Percentiles rank a stretch among this genome's conserved stretches.
phyloP scores from a whole-genome alignment of 2,797 vertebrate genomes.

The Falco naumanni region DNA sequence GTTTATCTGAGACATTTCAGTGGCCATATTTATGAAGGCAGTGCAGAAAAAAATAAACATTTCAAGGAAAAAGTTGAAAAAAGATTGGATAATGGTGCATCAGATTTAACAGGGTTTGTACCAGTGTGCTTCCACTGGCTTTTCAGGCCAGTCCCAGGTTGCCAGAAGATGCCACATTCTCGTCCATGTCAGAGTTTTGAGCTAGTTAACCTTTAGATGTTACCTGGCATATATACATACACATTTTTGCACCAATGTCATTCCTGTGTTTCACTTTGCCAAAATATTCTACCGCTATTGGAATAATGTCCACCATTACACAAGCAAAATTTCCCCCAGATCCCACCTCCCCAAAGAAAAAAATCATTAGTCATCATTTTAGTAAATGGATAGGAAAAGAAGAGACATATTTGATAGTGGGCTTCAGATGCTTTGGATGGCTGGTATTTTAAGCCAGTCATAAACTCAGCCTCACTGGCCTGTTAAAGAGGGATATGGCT shows the following conservation, averaged over 20 bases:
- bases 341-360: not conserved
- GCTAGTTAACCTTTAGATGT: not conserved
- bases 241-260: not conserved
- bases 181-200: not conserved
- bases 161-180: not conserved
- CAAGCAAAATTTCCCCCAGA: not conserved
- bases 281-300: not conserved
- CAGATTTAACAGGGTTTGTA: not conserved
- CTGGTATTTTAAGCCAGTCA: conserved; percentile 31
- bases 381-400: not conserved
- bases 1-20: not conserved
- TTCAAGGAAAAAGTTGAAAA: not conserved
- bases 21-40: not conserved
- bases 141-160: not conserved
- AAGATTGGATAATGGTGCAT: not conserved
- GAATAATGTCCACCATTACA: not conserved
- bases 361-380: not conserved
- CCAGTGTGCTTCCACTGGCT: rapidly evolving
- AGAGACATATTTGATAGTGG: not conserved
- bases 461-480: conserved; percentile 39
- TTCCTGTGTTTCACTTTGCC: not conserved
- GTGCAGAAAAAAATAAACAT: not conserved
- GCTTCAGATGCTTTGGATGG: not conserved
- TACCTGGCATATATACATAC: not conserved
- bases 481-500: conserved; percentile 45